Percentiles rank a stretch among this genome's conserved stretches.
phyloP scores from a whole-genome alignment of 2,113 vertebrate species.

The Ivindomyrus marchei region DNA sequence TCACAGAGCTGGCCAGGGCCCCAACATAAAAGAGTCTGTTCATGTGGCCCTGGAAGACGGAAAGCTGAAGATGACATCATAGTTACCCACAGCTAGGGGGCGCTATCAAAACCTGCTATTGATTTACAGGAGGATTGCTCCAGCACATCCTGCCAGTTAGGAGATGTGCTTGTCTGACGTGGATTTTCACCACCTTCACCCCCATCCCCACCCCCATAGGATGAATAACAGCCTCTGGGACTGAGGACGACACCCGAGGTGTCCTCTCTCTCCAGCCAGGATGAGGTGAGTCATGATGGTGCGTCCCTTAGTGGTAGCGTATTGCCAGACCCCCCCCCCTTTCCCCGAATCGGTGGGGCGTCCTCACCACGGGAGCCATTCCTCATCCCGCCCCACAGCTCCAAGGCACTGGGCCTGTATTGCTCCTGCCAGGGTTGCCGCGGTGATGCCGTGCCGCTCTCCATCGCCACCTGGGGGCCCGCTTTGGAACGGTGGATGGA shows the following conservation, averaged over 20 bases:
- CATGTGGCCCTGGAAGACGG: not conserved
- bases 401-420: not conserved
- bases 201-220: not conserved
- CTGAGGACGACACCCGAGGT: not conserved
- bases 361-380: not conserved
- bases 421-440: not conserved
- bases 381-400: not conserved
- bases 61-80: not conserved
- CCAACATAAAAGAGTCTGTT: not conserved
- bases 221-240: not conserved
- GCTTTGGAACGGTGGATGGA: not conserved
- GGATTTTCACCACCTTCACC: not conserved
- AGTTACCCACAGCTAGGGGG: not conserved
- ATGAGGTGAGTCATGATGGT: constrained; percentile 1
- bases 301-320: not conserved
- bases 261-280: not conserved
- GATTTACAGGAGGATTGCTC: not conserved
- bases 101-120: constrained; percentile 3
- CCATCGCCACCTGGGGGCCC: not conserved
- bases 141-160: not conserved
- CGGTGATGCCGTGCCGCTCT: not conserved
- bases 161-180: not conserved
- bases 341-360: not conserved
- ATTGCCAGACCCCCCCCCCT: not conserved
- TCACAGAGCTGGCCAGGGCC: not conserved